phyloP scores from a whole-genome alignment of 1,140 invertebrate genomes.

The Pachypeltis micranthus region DNA sequence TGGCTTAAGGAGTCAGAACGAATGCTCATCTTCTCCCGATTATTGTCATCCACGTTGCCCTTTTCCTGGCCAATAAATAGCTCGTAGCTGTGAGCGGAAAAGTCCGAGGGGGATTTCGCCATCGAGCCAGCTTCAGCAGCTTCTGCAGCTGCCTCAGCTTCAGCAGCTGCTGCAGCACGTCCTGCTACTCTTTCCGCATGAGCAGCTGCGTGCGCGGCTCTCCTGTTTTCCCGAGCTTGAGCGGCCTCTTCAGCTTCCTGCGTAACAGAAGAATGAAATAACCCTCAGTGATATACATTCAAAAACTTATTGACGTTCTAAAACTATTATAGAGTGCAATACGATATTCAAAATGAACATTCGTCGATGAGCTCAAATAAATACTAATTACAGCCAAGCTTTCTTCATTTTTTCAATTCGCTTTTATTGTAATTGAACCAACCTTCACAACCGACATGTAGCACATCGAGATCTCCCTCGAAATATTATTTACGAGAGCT shows the following conservation, averaged over 20 bases:
- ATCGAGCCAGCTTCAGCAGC: constrained; percentile 42
- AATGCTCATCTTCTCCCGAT: constrained; percentile 80
- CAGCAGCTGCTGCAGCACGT: constrained; percentile 44
- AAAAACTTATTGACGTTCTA: too few species aligned
- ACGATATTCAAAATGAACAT: too few species aligned
- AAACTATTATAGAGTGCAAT: too few species aligned
- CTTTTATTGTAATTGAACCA: too few species aligned
- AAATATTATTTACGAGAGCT: too few species aligned
- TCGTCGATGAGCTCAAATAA: too few species aligned
- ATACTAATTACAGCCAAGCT: too few species aligned
- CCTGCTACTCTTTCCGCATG: constrained; percentile 42
- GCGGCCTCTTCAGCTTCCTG: constrained; percentile 75
- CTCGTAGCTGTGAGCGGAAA: constrained; percentile 81
- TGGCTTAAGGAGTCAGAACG: constrained; percentile 78
- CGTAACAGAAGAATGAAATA: too few species aligned
- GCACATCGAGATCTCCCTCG: too few species aligned
- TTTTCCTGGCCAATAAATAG: constrained; percentile 76
- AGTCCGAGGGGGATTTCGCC: constrained; percentile 75
- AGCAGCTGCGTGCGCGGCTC: constrained; percentile 36
- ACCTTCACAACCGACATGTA: too few species aligned
- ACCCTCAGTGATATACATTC: too few species aligned
- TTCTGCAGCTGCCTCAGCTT: constrained; percentile 35
- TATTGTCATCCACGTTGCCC: constrained; percentile 71
- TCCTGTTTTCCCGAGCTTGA: constrained; percentile 54
- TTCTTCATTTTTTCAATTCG: too few species aligned